A percentile compares a stretch with the other conserved stretches of the same genome.
phyloP scores from a whole-genome alignment of 2,888 invertebrate species.

The Luperina testacea region DNA sequence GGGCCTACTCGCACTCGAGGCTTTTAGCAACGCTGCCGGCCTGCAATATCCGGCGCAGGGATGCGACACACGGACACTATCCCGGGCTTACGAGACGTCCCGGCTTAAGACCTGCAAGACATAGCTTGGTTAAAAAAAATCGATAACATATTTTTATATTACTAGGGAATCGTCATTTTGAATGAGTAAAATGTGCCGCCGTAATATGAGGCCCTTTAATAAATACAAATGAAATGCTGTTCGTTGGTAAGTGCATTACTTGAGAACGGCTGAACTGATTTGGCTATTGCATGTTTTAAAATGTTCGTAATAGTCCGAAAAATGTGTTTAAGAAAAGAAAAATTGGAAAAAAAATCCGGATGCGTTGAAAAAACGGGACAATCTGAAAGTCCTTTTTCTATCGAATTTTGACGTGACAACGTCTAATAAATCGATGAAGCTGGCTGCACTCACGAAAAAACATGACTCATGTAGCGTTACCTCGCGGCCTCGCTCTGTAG shows the following conservation, averaged over 20 bases:
- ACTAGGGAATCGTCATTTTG: background rate
- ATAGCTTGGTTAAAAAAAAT: slow-evolving; percentile 7
- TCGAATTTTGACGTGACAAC: too few relatives aligned
- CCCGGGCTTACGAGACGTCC: slow-evolving; percentile 17
- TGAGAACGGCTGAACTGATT: background rate
- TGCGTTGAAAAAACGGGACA: background rate
- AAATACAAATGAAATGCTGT: background rate
- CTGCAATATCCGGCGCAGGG: slow-evolving; percentile 64
- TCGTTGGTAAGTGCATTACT: background rate
- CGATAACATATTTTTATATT: background rate
- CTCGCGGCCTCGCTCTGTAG: too few relatives aligned
- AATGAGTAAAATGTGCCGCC: too few relatives aligned
- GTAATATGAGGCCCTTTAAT: too few relatives aligned
- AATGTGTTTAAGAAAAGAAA: background rate
- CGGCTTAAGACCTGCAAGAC: background rate
- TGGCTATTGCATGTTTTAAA: background rate
- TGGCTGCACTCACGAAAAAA: too few relatives aligned
- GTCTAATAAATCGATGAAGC: too few relatives aligned
- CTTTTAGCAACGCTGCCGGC: slow-evolving; percentile 53
- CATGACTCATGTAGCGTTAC: too few relatives aligned
- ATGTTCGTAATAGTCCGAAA: background rate
- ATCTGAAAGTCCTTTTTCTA: background rate
- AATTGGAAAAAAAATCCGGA: background rate
- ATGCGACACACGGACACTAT: slow-evolving; percentile 36
- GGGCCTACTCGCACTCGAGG: slow-evolving; percentile 37